Evolutionary conservation across 2,797 vertebrate species (phyloP).

Genomic region (Lepus townsendii): DNA sequence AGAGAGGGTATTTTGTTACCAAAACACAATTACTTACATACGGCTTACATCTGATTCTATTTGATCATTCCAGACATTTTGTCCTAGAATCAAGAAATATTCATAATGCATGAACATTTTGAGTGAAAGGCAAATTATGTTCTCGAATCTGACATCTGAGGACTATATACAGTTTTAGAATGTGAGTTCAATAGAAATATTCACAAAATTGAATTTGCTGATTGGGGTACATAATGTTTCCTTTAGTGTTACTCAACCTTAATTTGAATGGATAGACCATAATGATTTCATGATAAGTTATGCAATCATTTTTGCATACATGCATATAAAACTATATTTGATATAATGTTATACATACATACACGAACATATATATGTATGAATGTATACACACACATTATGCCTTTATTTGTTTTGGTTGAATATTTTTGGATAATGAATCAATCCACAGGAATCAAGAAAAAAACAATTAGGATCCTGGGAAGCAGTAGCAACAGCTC

Average conservation of each 20-base stretch:
- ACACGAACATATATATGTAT: too few relatives aligned
- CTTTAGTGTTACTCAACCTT: background rate
- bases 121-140: background rate
- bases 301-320: background rate
- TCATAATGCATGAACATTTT: background rate
- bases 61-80: background rate
- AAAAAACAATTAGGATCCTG: background rate
- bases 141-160: background rate
- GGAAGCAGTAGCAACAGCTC: too few relatives aligned
- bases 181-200: background rate
- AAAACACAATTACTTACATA: background rate
- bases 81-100: conserved; percentile 6
- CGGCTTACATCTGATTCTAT: background rate
- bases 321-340: background rate
- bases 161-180: background rate
- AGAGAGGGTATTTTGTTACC: background rate
- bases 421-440: background rate
- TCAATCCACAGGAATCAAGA: background rate
- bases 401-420: background rate
- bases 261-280: background rate
- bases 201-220: background rate
- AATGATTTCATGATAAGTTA: background rate
- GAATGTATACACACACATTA: background rate
- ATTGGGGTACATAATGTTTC: background rate
- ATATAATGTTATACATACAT: background rate